Percentiles rank a stretch among this genome's conserved stretches.
These are phyloP conservation scores for Ornithorhynchus anatinus DNA, from an alignment of 2,113 vertebrate species.

Conservation along the genomic window DNA sequence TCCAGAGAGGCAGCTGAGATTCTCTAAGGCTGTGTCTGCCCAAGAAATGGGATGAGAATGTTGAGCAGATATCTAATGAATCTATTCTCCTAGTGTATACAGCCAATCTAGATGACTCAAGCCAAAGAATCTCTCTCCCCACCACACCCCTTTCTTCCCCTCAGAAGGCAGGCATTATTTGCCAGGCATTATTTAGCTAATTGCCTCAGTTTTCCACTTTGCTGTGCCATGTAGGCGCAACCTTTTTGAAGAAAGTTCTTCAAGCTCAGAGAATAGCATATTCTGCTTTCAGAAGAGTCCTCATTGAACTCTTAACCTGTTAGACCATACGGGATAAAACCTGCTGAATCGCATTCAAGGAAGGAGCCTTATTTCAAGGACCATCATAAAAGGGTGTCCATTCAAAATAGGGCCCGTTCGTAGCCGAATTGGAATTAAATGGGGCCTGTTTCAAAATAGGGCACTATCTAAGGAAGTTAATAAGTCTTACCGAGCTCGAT, in stretches of 20 bases:
- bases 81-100: not conserved
- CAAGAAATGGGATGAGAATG: not conserved
- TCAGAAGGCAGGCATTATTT: too few relatives aligned
- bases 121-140: too few relatives aligned
- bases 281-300: too few relatives aligned
- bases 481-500: not conserved
- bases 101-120: not conserved
- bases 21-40: too few relatives aligned
- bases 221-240: too few relatives aligned
- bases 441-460: not conserved
- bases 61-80: not conserved
- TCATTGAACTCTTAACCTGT: not conserved
- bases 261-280: not conserved
- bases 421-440: not conserved
- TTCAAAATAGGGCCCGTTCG: not conserved
- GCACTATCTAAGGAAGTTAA: not conserved
- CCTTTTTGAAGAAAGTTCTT: slow-evolving; percentile 7
- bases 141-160: too few relatives aligned
- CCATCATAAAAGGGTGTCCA: not conserved
- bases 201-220: too few relatives aligned
- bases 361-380: not conserved
- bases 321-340: not conserved
- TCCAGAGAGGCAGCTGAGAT: not conserved
- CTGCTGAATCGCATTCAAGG: not conserved
- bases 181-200: too few relatives aligned